These are phyloP conservation scores for Drosophila rhopaloa DNA, from an alignment of 1,140 invertebrate species.

Conservation along the genomic window DNA sequence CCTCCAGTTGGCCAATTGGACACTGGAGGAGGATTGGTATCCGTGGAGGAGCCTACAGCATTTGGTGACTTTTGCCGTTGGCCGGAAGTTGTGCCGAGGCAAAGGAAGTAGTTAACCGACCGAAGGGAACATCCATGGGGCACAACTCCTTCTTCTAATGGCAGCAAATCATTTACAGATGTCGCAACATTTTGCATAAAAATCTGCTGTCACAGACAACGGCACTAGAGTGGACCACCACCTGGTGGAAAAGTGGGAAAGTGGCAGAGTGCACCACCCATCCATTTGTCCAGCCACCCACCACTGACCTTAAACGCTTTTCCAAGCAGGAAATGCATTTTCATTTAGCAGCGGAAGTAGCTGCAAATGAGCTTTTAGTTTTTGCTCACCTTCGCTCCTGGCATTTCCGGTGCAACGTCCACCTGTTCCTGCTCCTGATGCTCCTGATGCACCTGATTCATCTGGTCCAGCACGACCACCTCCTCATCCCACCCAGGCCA, in stretches of 20 bases:
- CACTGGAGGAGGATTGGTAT: not conserved
- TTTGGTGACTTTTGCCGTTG: slow-evolving; percentile 56
- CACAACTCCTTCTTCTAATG: slow-evolving; percentile 58
- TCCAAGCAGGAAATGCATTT: slow-evolving; percentile 82
- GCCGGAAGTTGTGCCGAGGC: slow-evolving; percentile 58
- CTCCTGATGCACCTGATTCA: not conserved
- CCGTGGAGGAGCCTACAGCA: slow-evolving; percentile 11
- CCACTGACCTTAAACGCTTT: slow-evolving; percentile 69
- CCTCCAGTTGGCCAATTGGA: not conserved
- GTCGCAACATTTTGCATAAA: slow-evolving; percentile 78
- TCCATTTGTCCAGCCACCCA: not conserved
- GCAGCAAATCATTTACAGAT: slow-evolving; percentile 80
- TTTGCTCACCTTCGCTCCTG: slow-evolving; percentile 61
- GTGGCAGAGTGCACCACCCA: no score
- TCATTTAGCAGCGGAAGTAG: slow-evolving; percentile 83
- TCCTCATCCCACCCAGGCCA: not conserved
- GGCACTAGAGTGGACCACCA: not conserved
- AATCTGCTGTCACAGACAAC: slow-evolving; percentile 63
- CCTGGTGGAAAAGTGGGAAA: not conserved
- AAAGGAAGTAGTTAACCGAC: slow-evolving; percentile 58
- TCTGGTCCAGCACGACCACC: not conserved
- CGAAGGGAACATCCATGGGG: not conserved
- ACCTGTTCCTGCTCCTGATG: not conserved
- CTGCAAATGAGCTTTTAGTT: slow-evolving; percentile 84
- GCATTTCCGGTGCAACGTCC: slow-evolving; percentile 45